Evolutionary conservation across 1,140 invertebrate genomes (phyloP), one percentile per base, ranked within the genome.

Genomic region (Paramacrobiotus metropolitanus): DNA sequence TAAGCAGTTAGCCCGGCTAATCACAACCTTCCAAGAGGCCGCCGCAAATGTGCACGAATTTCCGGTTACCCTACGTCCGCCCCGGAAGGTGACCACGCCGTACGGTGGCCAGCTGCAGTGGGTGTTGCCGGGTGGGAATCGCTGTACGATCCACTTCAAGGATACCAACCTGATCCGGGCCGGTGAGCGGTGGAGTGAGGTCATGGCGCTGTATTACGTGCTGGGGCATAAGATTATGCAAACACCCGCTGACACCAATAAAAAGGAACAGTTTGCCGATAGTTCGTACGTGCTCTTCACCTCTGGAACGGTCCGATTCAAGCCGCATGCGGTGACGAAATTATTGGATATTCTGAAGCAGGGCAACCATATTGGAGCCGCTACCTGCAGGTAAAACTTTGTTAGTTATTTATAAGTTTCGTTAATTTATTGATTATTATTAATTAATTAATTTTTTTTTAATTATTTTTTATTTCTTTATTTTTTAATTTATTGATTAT

Each of bases 151-250:
- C 34, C 74, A 76, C 66, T 60, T 76, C 34, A 76, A 76, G 63
- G 72, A 77, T 62, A 75, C 76, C 62, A 64, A 65, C 28, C 67
- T 72, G 59, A 76, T 77, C 60, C 64, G 75, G 21, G 68, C 75
- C 61, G 72, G 73, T 62, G 77, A 76, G 62, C 62, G 74, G 40
- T 76, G 74, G 74, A 73, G 71, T 64, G 75, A 76, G 68, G 73
- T 80, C 24, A 76, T 76, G 75, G 76, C 76, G 65, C 76, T 76
- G 71, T 77, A 76, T 65, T 77, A 75, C 64, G 65, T 76, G 2
- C 68, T 76, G 21, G 75, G 74, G 0, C 74, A 74, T 64, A 68
- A 73, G 21, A 70, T 77, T 48, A 70, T 77, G 65, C 65, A 69
- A 59, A 64, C 67, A 2, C 66, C 65, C 40, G 61, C 62, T 30